Evolutionary conservation across 2,888 invertebrate genomes (phyloP), one percentile per base, ranked within the genome.

Genomic region (Mesoligia furuncula): DNA sequence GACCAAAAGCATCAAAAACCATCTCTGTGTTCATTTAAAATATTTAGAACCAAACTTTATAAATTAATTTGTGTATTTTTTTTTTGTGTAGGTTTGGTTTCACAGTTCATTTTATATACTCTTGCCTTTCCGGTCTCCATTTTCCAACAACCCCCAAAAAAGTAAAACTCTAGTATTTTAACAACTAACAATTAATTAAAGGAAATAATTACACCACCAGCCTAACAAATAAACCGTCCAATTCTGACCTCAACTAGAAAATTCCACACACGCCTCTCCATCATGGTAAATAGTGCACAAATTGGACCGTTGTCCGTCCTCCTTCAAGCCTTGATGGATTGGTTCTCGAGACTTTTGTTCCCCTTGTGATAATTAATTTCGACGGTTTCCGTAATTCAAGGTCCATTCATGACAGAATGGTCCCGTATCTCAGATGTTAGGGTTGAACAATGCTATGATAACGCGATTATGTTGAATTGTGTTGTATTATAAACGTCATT

Each of bases 301-400:
- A 92, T 91, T 87, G 88, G 85, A 85, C 88, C 89, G 90, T 85
- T 90, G 93, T 93, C 91, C 86, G 90, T 90, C 91, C 93, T 89
- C 75, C 90, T 90, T 93, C 92, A 92, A 82, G 68, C 67, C 81
- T 81, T 94, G 94, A 94, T 93, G 90, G 93, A 94, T 94, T 91
- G 90, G 89, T 86, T 89, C 90, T 81, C 78, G 88, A 88, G 93
- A 93, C 93, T 94, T 94, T 93, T 93, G 94, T 93, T 91, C 90
- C 88, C 83, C 85, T 85, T 82, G 84, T 89, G 85, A 90, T 92
- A 94, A 94, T 94, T 94, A 94, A 94, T 94, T 94, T 90, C 83
- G 88, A 88, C 89, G 80, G 77, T 84, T 89, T 89, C 90, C 90
- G 82, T 84, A 87, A 87, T 83, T 85, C 88, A 83, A 87, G 85